phyloP scores from a whole-genome alignment of 2,797 vertebrate species.

The Tolypeutes matacus region DNA sequence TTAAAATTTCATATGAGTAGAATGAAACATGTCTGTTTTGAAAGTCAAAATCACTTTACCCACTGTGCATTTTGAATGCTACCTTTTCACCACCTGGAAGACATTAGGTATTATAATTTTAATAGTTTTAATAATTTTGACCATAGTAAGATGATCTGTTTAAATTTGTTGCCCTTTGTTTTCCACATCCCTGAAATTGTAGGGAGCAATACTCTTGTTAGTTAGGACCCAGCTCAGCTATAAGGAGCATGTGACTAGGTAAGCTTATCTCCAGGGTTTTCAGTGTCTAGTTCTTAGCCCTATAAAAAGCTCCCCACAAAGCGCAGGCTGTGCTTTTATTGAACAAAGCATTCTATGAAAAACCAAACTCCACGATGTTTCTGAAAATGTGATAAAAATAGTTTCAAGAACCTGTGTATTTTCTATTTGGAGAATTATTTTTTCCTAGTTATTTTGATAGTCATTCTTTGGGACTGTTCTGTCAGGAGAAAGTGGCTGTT shows the following conservation, averaged over 20 bases:
- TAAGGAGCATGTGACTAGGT: no score
- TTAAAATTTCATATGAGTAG: constrained; percentile 77
- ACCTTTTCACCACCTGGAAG: constrained; percentile 78
- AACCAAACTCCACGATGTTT: background rate
- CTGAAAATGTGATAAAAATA: background rate
- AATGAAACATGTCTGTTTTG: constrained; percentile 77
- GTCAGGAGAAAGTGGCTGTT: background rate
- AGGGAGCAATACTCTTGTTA: no score
- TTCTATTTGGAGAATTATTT: background rate
- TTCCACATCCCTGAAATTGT: no score
- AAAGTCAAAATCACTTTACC: constrained; percentile 83
- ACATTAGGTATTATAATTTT: constrained; percentile 74
- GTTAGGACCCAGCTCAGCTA: no score
- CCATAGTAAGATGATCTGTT: constrained; percentile 65
- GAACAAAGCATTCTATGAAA: background rate
- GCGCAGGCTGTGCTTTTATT: background rate
- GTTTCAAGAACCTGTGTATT: constrained; percentile 22
- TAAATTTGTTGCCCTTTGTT: background rate
- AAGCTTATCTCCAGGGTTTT: no score
- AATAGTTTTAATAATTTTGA: constrained; percentile 67
- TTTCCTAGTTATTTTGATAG: background rate
- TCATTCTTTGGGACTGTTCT: background rate
- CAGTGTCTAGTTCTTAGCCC: no score
- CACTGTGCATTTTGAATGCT: constrained; percentile 76
- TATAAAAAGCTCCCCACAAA: background rate